Evolutionary conservation across 2,888 invertebrate genomes (phyloP), one percentile per base, ranked within the genome.

Genomic region (Oligia fasciuncula): DNA sequence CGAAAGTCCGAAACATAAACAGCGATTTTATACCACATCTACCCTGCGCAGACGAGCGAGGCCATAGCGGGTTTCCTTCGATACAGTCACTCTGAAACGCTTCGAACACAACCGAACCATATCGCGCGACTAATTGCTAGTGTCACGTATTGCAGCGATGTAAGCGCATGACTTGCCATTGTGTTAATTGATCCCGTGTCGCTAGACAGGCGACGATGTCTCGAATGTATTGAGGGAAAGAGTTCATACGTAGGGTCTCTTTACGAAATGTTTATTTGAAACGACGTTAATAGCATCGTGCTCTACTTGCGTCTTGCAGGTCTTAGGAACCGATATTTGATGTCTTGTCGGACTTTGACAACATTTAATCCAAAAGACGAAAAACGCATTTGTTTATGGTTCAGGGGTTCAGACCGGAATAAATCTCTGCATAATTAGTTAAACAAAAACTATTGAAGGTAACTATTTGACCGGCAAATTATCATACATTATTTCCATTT

Each of bases 171-270:
- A 57, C 62, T 79, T 70, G 69, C 49, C 54, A 66, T 70, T 66
- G 77, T 78, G 54, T 79, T 74, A 70, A 63, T 80, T 60, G 68
- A 65, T 69, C 57, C 73, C 43, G 46, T 73, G 65, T 79, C 57
- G 40, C 74, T 74, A 74, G 65, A 29, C 74, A 57, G 17, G 81
- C n/a, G 43, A 19, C 46, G n/a, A n/a, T 66, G 65, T 40, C n/a
- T 23, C 29, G 40, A 65, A n/a, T 19, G 23, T 43, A 35, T 63
- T 51, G 1, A 51, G 23, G 49, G n/a, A 23, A 62, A 11, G 0
- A 35, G 54, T 40, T 11, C 35, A 78, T 46, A 13, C 14, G 19
- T 19, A 72, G 13, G 8, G 17, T 23, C 17, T 49, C 13, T 40
- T 60, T 49, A 29, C 9, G 14, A 69, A 29, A 29, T 69, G 23